A percentile compares a stretch with the other conserved stretches of the same genome.
Conservation (phyloP, 2,113 vertebrate species). For the Leptobrachium ailaonicum region DNA sequence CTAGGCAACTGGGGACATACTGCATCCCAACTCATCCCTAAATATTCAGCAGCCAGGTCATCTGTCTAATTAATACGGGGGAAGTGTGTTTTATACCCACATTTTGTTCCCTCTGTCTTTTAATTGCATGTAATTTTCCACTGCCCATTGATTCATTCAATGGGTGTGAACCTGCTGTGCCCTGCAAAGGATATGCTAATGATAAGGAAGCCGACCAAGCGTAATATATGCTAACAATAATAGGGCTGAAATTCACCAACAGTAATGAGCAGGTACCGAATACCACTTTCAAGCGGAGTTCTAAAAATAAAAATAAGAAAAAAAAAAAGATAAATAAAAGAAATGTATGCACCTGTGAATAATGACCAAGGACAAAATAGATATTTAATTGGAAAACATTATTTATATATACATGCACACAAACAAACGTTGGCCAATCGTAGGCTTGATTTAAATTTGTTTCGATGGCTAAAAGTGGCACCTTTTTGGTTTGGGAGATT, state of each 20-base stretch:
- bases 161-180: slow-evolving; percentile 7
- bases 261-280: neutral
- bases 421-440: no score
- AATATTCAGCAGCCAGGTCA: slow-evolving; percentile 54
- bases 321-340: no score
- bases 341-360: no score
- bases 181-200: slow-evolving; percentile 12
- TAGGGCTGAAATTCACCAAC: neutral
- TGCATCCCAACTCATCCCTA: slow-evolving; percentile 51
- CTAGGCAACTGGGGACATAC: slow-evolving; percentile 61
- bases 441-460: no score
- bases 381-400: no score
- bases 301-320: neutral
- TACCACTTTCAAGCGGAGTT: neutral
- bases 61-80: slow-evolving; percentile 44
- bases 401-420: no score
- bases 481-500: no score
- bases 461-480: no score
- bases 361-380: no score
- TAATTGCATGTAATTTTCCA: slow-evolving; percentile 49
- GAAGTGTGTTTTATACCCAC: slow-evolving; percentile 30
- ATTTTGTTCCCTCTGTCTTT: slow-evolving; percentile 11
- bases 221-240: neutral
- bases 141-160: slow-evolving; percentile 34
- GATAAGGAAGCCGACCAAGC: neutral